Base-by-base conservation (phyloP, 2,113 vertebrate species). In the Siphamia tubifer region DNA sequence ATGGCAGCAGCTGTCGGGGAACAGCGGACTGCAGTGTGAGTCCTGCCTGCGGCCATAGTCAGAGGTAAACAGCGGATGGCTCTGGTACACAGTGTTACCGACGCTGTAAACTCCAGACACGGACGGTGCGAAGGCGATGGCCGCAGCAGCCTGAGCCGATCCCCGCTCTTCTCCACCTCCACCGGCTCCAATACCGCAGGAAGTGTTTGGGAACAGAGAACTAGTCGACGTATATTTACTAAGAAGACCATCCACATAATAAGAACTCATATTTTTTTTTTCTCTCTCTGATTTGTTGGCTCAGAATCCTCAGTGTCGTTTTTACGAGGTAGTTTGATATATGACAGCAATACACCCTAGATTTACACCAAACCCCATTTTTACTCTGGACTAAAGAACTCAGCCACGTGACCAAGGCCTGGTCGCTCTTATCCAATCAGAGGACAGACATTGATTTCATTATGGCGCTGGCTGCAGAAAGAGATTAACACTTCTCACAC, bases 281-380 rank as follows among this genome's bases (percentile, higher is more conserved):
- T 84, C 60, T 62, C 91, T 89, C 94, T 90, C 93, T 96, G 95
- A 97, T 96, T 96, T 98, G 95, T 96, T 95, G 95, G 95, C 92
- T 92, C 91, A 94, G 92, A 95, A 95, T 94, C 94, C 94, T 94
- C 92, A 90, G 92, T 96, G 95, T 97, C 95, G 94, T 96, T 98
- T 98, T 98, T 98, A 99, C 94, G 95, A 98, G 95, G 93, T 93
- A 93, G 91, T 78, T 92, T 97, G 96, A 98, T 97, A 96, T 96
- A 98, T 95, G 95, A 94, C 94, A 95, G 95, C 94, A 96, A 96
- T 98, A 98, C 93, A 94, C 92, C 91, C 92, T 92, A 95, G 95
- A 97, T 96, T 97, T 96, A 96, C 95, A 95, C 95, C 94, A 95
- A 95, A 94, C 93, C 94, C 94, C 95, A 96, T 95, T 96, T 96